Percentiles rank a stretch among this genome's conserved stretches.
These are phyloP conservation scores for Gallinago paraguaiae DNA, from an alignment of 2,113 vertebrate genomes.

Conservation along the genomic window DNA sequence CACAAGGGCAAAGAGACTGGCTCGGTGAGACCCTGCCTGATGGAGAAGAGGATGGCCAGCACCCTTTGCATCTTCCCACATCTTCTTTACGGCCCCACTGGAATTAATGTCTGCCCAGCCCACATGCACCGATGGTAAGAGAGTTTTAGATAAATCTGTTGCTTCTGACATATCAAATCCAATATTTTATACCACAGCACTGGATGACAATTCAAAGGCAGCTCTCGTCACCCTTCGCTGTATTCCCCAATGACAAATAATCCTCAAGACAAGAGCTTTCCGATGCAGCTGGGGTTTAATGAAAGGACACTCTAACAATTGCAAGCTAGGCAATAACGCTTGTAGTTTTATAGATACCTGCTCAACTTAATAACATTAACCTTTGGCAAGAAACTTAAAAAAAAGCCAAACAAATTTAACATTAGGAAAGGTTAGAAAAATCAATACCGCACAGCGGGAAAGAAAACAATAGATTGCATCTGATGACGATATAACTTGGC, in stretches of 20 bases:
- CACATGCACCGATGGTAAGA: not conserved
- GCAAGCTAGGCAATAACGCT: not conserved
- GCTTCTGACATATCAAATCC: not conserved
- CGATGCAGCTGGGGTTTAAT: not conserved
- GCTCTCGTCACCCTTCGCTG: not conserved
- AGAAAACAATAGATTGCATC: conserved; percentile 37
- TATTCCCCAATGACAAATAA: not conserved
- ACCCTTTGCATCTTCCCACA: not conserved
- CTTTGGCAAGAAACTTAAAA: conserved; percentile 52
- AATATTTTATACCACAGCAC: not conserved
- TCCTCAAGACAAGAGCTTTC: not conserved
- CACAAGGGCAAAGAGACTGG: not conserved
- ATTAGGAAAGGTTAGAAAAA: conserved; percentile 66
- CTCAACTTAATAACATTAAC: conserved; percentile 49
- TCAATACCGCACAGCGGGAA: conserved; percentile 53
- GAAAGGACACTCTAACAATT: not conserved
- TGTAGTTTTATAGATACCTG: not conserved
- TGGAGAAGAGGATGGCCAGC: not conserved
- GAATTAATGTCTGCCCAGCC: not conserved
- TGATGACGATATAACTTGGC: not conserved
- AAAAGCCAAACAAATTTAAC: conserved; percentile 54
- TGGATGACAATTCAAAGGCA: not conserved
- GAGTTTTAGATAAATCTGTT: not conserved
- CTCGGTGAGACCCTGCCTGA: accelerated
- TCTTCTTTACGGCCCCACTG: not conserved